Evolutionary conservation across 2,797 vertebrate species (phyloP), one percentile per base, ranked within the genome.

Genomic region (Bovichtus variegatus): DNA sequence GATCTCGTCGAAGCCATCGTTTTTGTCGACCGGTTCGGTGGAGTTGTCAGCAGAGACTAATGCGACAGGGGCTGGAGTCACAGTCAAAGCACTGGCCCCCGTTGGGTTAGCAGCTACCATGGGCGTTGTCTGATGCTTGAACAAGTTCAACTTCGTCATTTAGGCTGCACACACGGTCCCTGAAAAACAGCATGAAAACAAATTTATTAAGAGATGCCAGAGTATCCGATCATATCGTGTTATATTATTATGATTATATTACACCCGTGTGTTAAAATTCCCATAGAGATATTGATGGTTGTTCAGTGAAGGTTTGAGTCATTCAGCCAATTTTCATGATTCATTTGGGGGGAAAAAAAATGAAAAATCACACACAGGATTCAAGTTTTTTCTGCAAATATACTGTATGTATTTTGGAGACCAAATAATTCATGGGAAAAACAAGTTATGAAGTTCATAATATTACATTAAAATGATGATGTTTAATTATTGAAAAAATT

Each of bases 1-100:
- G 86, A 99, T 93, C 80, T 97, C 95, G 71, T 96, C 94, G 9
- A 98, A 97, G 88, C 94, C 88, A 82, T 98, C 97, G 47, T 97
- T 97, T 92, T 96, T 96, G 91, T 93, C 93, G 0, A 96, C 94
- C 0, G 95, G 91, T 62, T 96, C 95, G 0, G 98, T 99, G 83
- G 96, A 91, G 91, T 98, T 99, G 43, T 96, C 97, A 5, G 86
- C 58, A 3, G 92, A 89, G 67, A 94, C 94, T 0, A 94, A 89
- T 16, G 92, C 85, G 68, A 92, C 87, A 0, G 95, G 92, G 53
- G 90, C 90, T 40, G 93, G 90, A 67, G 94, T 91, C 86, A 90
- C 83, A 44, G 90, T 95, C 81, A 91, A 75, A 43, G 90, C 92
- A 74, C 89, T 87, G 69, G 90, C 90, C 50, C 90, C 90, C 3